Evolutionary conservation across 1,140 invertebrate species (phyloP).

Genomic region (Adoxophyes honmai): DNA sequence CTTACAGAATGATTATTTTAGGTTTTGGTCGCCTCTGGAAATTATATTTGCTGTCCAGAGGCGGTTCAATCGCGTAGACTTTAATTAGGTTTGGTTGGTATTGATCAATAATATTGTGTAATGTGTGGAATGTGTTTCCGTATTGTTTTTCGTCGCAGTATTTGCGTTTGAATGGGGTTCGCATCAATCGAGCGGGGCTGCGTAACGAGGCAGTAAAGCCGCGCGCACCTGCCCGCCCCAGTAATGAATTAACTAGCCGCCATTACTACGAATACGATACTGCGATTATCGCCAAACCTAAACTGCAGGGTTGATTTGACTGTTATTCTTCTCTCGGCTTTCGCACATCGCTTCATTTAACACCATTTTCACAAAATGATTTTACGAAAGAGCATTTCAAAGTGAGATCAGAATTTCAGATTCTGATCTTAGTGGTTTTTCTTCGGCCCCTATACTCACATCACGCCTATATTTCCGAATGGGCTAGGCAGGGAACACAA

Average conservation of each 20-base stretch:
- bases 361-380: neutral
- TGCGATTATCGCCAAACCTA: slow-evolving; percentile 45
- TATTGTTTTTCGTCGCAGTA: slow-evolving; percentile 16
- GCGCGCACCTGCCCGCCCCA: slow-evolving; percentile 51
- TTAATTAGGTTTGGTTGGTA: too few relatives aligned
- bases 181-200: slow-evolving; percentile 6
- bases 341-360: neutral
- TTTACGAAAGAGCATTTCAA: too few relatives aligned
- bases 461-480: too few relatives aligned
- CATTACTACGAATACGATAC: slow-evolving; percentile 52
- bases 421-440: too few relatives aligned
- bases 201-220: slow-evolving; percentile 64
- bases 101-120: too few relatives aligned
- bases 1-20: neutral
- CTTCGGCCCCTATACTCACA: too few relatives aligned
- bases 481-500: too few relatives aligned
- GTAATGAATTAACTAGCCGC: slow-evolving; percentile 66
- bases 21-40: too few relatives aligned
- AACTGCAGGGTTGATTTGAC: slow-evolving; percentile 37
- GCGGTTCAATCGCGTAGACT: neutral
- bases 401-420: too few relatives aligned
- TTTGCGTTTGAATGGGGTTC: slow-evolving; percentile 9
- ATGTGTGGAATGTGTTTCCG: neutral
- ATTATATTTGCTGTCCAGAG: neutral
- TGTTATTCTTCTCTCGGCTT: slow-evolving; percentile 35